These are phyloP conservation scores for Synanthedon tipuliformis DNA, from an alignment of 2,888 invertebrate species.

Conservation along the genomic window DNA sequence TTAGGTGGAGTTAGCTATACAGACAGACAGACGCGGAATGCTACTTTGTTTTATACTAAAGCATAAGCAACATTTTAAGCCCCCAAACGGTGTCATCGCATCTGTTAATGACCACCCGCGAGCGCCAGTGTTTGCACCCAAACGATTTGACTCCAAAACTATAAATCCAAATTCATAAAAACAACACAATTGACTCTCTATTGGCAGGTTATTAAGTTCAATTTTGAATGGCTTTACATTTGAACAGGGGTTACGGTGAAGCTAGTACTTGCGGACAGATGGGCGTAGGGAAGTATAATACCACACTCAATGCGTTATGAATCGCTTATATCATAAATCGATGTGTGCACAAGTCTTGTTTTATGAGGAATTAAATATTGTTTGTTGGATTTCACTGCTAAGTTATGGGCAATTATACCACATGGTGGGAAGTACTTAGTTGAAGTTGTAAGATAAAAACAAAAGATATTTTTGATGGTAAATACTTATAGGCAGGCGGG, in stretches of 20 bases:
- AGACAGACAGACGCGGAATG: too few species aligned
- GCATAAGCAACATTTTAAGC: slow-evolving; percentile 30
- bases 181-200: background rate
- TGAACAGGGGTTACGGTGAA: slow-evolving; percentile 4
- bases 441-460: background rate
- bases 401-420: slow-evolving; percentile 2
- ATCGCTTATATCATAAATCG: slow-evolving; percentile 36
- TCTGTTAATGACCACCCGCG: slow-evolving; percentile 59
- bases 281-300: slow-evolving; percentile 44
- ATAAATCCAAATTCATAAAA: slow-evolving; percentile 2
- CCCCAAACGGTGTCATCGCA: slow-evolving; percentile 30
- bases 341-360: slow-evolving; percentile 12
- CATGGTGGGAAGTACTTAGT: slow-evolving; percentile 1
- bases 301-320: slow-evolving; percentile 27
- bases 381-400: slow-evolving; percentile 30
- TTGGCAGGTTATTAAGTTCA: slow-evolving; percentile 15
- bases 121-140: slow-evolving; percentile 26
- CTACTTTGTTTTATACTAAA: too few species aligned
- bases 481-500: too few species aligned
- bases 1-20: too few species aligned
- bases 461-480: too few species aligned
- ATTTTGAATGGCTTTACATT: slow-evolving; percentile 7
- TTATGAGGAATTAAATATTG: slow-evolving; percentile 38
- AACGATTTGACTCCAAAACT: slow-evolving; percentile 37
- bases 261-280: slow-evolving; percentile 39